phyloP scores from a whole-genome alignment of 2,113 vertebrate species.

The Gymnocephalus cernua region DNA sequence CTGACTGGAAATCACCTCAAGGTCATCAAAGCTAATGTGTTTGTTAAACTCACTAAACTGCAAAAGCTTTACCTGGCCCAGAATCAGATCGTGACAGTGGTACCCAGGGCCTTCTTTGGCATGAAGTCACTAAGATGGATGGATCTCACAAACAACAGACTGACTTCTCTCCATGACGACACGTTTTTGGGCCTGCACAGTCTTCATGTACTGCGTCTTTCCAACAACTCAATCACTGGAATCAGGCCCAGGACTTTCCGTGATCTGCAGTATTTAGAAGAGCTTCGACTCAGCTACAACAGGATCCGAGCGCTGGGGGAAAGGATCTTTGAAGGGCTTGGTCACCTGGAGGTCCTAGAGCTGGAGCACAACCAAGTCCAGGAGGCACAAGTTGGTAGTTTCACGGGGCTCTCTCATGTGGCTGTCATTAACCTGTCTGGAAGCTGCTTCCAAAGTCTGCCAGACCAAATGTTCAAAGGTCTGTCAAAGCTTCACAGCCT shows the following conservation, averaged over 20 bases:
- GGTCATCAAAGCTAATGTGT: conserved; percentile 92
- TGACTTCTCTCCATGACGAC: conserved; percentile 89
- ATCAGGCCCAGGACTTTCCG: conserved; percentile 91
- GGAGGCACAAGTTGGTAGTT: conserved; percentile 86
- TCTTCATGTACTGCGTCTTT: conserved; percentile 92
- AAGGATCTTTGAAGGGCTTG: conserved; percentile 90
- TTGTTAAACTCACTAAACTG: conserved; percentile 89
- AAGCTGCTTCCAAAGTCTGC: conserved; percentile 89
- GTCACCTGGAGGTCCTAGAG: conserved; percentile 91
- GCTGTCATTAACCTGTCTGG: conserved; percentile 94
- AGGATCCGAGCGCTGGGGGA: conserved; percentile 86
- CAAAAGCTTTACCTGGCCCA: conserved; percentile 95
- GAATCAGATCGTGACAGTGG: conserved; percentile 90
- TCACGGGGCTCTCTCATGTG: conserved; percentile 88
- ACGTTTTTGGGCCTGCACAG: conserved; percentile 91
- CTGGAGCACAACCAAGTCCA: conserved; percentile 93
- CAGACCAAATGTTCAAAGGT: conserved; percentile 89
- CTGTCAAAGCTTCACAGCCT: conserved; percentile 92
- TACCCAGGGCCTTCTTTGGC: conserved; percentile 90
- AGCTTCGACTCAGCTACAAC: conserved; percentile 92
- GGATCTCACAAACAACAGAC: conserved; percentile 93
- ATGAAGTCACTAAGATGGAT: conserved; percentile 95
- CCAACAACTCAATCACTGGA: conserved; percentile 89
- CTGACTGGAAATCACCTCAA: conserved; percentile 90
- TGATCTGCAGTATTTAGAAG: conserved; percentile 94